Percentiles rank a stretch among this genome's conserved stretches.
Conservation (phyloP, 2,113 vertebrate species). For the Vireo altiloquus region DNA sequence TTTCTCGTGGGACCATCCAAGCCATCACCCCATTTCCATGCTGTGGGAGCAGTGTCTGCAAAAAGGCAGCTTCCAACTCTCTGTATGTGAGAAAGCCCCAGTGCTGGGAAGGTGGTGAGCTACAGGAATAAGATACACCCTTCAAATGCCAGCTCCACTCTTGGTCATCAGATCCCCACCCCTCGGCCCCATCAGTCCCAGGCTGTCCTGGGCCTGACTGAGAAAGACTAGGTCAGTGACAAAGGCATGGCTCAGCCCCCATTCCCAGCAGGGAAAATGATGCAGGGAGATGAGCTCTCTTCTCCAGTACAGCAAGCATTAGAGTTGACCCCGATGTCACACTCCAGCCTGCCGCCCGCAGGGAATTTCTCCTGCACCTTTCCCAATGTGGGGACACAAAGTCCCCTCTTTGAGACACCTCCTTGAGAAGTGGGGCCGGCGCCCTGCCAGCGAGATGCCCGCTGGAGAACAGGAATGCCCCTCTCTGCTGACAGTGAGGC, state of each 20-base stretch:
- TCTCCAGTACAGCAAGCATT: neutral
- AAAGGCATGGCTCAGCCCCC: neutral
- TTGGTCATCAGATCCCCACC: neutral
- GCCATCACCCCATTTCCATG: neutral
- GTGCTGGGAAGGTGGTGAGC: neutral
- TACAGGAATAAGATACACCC: neutral
- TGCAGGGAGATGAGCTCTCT: neutral
- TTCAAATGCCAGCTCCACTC: neutral
- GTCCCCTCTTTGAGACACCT: neutral
- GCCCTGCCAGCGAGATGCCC: accelerated
- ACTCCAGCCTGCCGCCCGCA: neutral
- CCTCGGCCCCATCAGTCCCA: neutral
- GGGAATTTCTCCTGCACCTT: neutral
- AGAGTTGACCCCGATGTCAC: neutral
- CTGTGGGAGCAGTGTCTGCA: neutral
- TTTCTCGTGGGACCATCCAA: neutral
- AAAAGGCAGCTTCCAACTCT: neutral
- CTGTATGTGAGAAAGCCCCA: neutral
- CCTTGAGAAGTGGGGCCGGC: neutral
- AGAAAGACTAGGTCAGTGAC: neutral
- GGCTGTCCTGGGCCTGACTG: neutral
- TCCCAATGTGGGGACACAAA: neutral
- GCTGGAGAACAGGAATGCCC: neutral
- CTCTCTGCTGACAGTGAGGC: neutral
- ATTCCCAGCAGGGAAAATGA: neutral